These are phyloP conservation scores for Erythrocercus mccallii DNA, from an alignment of 2,113 vertebrate species.

Conservation along the genomic window DNA sequence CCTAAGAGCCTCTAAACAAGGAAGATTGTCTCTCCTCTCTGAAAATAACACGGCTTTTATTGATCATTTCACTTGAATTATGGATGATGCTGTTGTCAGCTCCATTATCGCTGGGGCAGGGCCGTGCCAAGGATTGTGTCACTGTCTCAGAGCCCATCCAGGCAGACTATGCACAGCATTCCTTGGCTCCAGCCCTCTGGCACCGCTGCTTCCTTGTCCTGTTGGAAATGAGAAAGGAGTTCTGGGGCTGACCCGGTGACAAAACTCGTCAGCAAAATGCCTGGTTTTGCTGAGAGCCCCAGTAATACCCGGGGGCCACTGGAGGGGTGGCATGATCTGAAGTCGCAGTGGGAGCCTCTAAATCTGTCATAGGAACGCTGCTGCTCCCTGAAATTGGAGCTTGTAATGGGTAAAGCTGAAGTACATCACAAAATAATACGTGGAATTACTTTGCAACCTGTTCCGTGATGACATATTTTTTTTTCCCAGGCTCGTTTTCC, in stretches of 20 bases:
- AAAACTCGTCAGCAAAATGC: background rate
- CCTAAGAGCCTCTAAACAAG: background rate
- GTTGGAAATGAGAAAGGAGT: background rate
- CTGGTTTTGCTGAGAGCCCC: background rate
- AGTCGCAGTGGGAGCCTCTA: background rate
- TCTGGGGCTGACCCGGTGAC: background rate
- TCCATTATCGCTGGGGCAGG: background rate
- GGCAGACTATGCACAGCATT: background rate
- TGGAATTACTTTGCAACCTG: slow-evolving; percentile 11
- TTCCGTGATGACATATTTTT: background rate
- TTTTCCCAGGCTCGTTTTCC: background rate
- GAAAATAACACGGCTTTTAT: background rate
- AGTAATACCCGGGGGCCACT: background rate
- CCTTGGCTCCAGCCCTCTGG: background rate
- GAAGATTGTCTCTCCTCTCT: background rate
- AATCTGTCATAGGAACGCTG: background rate
- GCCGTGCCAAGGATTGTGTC: background rate
- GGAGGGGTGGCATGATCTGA: background rate
- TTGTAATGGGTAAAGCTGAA: background rate
- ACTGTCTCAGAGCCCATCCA: background rate
- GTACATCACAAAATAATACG: background rate
- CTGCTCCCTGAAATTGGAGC: background rate
- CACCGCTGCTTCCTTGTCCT: background rate
- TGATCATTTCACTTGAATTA: background rate
- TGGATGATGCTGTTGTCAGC: background rate